Conservation (phyloP, 2,113 vertebrate species). For the Chloebia gouldiae region DNA sequence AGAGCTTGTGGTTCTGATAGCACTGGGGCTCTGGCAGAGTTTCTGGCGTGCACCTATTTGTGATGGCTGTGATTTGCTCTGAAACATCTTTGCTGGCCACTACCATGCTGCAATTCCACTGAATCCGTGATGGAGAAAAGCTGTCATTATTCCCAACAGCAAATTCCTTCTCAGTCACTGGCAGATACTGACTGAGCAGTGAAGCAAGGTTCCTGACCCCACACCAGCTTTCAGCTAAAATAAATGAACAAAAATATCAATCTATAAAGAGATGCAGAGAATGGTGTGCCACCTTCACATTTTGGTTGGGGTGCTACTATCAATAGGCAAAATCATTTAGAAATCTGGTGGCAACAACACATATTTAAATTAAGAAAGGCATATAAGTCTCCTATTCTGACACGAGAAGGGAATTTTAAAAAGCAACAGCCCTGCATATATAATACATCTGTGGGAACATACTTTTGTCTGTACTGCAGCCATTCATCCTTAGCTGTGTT, state of each 20-base stretch:
- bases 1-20: background rate
- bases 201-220: background rate
- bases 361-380: background rate
- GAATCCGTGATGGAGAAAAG: background rate
- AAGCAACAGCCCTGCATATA: background rate
- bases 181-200: background rate
- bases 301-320: background rate
- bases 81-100: background rate
- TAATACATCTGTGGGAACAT: background rate
- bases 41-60: background rate
- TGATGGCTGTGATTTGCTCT: background rate
- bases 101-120: background rate
- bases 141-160: background rate
- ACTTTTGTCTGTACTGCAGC: background rate
- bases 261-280: background rate
- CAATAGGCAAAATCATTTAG: background rate
- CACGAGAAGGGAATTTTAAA: background rate
- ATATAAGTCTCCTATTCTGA: background rate
- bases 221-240: background rate
- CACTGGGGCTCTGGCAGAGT: background rate
- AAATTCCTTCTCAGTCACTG: background rate
- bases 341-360: background rate
- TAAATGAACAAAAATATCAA: background rate
- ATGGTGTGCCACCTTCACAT: accelerated
- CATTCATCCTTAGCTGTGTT: background rate